A percentile compares a stretch with the other conserved stretches of the same genome.
Conservation (phyloP, 2,797 vertebrate species). For the Amphiprion clarkii region DNA sequence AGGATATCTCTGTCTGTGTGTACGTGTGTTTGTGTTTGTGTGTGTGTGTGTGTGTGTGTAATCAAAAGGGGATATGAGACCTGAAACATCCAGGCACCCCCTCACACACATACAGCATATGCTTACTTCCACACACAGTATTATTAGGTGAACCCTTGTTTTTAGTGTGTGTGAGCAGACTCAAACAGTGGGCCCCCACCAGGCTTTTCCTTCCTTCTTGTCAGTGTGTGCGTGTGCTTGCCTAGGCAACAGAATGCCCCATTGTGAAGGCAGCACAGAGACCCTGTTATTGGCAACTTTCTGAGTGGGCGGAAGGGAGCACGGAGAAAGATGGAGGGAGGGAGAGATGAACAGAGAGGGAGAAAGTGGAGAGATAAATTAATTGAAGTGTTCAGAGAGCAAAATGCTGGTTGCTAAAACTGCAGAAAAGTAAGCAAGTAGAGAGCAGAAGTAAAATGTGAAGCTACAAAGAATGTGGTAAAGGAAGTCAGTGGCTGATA, state of each 20-base stretch:
- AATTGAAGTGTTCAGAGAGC: slow-evolving; percentile 39
- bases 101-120: neutral
- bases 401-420: slow-evolving; percentile 17
- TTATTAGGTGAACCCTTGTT: slow-evolving; percentile 58
- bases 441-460: neutral
- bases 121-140: slow-evolving; percentile 9
- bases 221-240: slow-evolving; percentile 46
- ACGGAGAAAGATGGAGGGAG: slow-evolving; percentile 36
- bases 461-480: neutral
- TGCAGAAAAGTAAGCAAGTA: slow-evolving; percentile 22
- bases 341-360: slow-evolving; percentile 35
- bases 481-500: neutral
- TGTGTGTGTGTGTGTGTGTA: slow-evolving; percentile 3
- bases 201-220: slow-evolving; percentile 56
- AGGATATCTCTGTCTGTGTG: slow-evolving; percentile 4
- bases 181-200: slow-evolving; percentile 30
- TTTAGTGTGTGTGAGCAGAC: slow-evolving; percentile 50
- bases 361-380: slow-evolving; percentile 30
- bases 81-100: slow-evolving; percentile 22
- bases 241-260: slow-evolving; percentile 73
- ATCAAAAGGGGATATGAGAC: slow-evolving; percentile 39
- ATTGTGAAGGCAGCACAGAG: slow-evolving; percentile 81
- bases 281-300: slow-evolving; percentile 74
- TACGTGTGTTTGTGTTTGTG: neutral
- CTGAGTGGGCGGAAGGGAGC: slow-evolving; percentile 64